These are phyloP conservation scores for Tonatia bakeri DNA, from an alignment of 2,113 vertebrate species.

Conservation along the genomic window DNA sequence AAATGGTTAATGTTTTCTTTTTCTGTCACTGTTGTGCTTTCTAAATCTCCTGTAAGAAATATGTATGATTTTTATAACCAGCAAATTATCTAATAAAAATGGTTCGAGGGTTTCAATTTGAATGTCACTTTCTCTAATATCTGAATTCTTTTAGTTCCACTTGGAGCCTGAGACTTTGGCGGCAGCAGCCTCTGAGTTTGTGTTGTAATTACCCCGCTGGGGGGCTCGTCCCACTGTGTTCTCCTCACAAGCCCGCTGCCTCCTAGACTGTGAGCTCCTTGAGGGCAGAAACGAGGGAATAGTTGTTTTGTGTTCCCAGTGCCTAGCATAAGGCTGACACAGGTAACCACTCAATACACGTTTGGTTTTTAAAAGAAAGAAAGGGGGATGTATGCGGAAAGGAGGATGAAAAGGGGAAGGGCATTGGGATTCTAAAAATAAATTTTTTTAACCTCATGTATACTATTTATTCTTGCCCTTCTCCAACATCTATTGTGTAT, in stretches of 20 bases:
- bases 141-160: not conserved
- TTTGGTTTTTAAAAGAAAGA: not conserved
- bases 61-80: constrained; percentile 17
- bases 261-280: constrained; percentile 68
- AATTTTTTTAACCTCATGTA: not conserved
- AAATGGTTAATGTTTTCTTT: not conserved
- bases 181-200: not conserved
- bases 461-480: not conserved
- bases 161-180: not conserved
- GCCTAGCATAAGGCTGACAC: constrained; percentile 47
- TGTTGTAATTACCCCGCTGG: not conserved
- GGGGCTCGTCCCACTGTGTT: not conserved
- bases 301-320: not conserved
- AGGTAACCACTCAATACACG: constrained; percentile 7
- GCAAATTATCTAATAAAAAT: constrained; percentile 27
- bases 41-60: not conserved
- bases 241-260: not conserved
- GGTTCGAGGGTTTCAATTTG: not conserved
- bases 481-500: not conserved
- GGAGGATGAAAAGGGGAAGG: not conserved
- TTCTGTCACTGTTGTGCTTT: not conserved
- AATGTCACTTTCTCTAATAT: not conserved
- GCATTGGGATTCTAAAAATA: not conserved
- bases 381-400: not conserved
- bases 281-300: constrained; percentile 43